phyloP scores from a whole-genome alignment of 1,140 invertebrate genomes.

The Gonatopus flavifemur region DNA sequence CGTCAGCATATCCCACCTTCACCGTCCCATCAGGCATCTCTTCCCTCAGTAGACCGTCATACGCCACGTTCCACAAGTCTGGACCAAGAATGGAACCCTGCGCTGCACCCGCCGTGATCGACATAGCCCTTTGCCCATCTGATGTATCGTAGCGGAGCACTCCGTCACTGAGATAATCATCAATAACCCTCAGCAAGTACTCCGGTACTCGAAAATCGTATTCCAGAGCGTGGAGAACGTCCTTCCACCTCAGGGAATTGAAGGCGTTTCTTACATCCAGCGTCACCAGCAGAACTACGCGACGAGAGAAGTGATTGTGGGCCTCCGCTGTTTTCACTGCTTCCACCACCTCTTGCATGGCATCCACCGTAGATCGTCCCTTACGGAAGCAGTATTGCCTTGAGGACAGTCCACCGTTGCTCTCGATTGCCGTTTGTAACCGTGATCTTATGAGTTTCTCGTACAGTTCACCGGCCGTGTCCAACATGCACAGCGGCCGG shows the following conservation, averaged over 20 bases:
- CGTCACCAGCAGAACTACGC: slow-evolving; percentile 10
- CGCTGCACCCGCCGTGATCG: slow-evolving; percentile 22
- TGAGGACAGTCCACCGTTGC: slow-evolving; percentile 6
- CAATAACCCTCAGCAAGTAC: slow-evolving; percentile 18
- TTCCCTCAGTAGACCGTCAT: slow-evolving; percentile 33
- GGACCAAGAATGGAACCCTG: slow-evolving; percentile 40
- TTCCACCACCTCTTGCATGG: slow-evolving; percentile 19
- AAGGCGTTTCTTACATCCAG: slow-evolving; percentile 33
- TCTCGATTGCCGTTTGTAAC: slow-evolving; percentile 5
- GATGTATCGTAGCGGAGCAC: no score
- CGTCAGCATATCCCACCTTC: slow-evolving; percentile 36
- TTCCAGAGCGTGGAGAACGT: slow-evolving; percentile 21
- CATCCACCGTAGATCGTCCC: slow-evolving; percentile 17
- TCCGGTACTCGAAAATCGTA: slow-evolving; percentile 1
- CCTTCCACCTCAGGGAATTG: slow-evolving; percentile 22
- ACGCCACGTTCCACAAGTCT: slow-evolving; percentile 37
- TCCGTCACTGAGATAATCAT: slow-evolving; percentile 19
- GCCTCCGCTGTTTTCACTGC: slow-evolving; percentile 1
- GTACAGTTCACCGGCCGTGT: neutral
- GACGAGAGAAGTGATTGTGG: neutral
- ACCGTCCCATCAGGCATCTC: slow-evolving; percentile 17
- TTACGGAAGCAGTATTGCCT: slow-evolving; percentile 26
- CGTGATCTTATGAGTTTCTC: neutral
- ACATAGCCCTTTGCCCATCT: neutral
- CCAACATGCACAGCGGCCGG: neutral